phyloP scores from a whole-genome alignment of 2,113 vertebrate species.

The Cyanistes caeruleus region DNA sequence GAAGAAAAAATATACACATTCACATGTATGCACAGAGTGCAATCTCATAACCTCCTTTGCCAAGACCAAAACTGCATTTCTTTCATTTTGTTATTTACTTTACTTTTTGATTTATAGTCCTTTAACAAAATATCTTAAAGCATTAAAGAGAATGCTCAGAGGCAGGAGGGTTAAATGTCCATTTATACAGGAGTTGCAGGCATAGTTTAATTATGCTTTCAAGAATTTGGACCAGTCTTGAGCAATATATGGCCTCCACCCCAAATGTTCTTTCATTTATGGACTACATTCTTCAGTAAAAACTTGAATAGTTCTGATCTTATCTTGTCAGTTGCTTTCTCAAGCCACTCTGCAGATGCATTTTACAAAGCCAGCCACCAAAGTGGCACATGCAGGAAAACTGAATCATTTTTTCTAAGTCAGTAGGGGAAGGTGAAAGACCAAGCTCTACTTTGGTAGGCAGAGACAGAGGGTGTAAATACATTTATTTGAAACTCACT shows the following conservation, averaged over 20 bases:
- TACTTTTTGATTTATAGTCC: background rate
- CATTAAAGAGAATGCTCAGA: background rate
- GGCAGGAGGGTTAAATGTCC: background rate
- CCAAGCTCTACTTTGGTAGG: rapidly evolving
- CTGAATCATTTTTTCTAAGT: background rate
- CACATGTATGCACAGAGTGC: rapidly evolving
- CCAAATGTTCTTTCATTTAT: background rate
- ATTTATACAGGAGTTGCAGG: background rate
- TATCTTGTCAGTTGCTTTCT: background rate
- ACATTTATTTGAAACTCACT: background rate
- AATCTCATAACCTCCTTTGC: background rate
- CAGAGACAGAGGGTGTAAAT: background rate
- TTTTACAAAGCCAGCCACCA: background rate
- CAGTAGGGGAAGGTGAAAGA: background rate
- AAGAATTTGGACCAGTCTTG: background rate
- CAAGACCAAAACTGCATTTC: background rate
- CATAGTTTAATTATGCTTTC: background rate
- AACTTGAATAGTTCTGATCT: background rate
- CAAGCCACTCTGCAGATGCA: background rate
- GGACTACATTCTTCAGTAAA: background rate
- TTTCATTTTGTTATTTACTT: background rate
- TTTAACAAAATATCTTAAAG: background rate
- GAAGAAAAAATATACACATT: background rate
- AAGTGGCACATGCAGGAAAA: background rate
- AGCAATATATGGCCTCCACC: background rate